Evolutionary conservation across 1,140 invertebrate species (phyloP).

Genomic region (Orius insidiosus): DNA sequence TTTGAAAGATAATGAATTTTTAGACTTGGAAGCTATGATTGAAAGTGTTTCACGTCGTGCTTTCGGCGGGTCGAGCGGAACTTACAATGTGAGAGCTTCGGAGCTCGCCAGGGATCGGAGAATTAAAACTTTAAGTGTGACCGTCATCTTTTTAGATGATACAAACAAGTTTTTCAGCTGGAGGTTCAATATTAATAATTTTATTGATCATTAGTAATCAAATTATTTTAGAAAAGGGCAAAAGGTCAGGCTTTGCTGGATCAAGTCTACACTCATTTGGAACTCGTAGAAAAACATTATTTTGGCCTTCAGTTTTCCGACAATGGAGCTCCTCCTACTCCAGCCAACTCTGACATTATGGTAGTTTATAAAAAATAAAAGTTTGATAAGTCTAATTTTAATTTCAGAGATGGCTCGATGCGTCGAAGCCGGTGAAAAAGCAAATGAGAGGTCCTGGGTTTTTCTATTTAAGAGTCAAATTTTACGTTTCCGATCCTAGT

Average conservation of each 20-base stretch:
- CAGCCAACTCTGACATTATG: slow-evolving; percentile 43
- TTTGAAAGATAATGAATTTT: neutral
- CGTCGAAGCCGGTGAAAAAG: slow-evolving; percentile 77
- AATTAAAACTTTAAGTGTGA: slow-evolving; percentile 69
- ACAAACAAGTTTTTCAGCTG: slow-evolving; percentile 85
- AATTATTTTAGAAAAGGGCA: slow-evolving; percentile 56
- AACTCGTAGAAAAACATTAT: slow-evolving; percentile 85
- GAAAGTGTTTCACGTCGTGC: slow-evolving; percentile 47
- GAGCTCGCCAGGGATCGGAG: slow-evolving; percentile 66
- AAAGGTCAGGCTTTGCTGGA: slow-evolving; percentile 79
- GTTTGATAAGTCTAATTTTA: neutral
- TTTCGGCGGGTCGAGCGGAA: slow-evolving; percentile 69
- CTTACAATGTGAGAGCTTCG: slow-evolving; percentile 81
- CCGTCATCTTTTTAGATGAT: slow-evolving; percentile 86
- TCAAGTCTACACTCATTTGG: slow-evolving; percentile 77
- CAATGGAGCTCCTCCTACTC: slow-evolving; percentile 35
- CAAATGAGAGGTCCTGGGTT: slow-evolving; percentile 45
- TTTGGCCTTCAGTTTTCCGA: slow-evolving; percentile 86
- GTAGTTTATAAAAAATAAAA: slow-evolving; percentile 27
- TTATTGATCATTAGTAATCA: neutral
- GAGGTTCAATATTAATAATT: slow-evolving; percentile 43
- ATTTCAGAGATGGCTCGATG: slow-evolving; percentile 78
- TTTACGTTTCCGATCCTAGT: slow-evolving; percentile 93
- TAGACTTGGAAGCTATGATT: slow-evolving; percentile 28
- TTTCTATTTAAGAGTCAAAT: slow-evolving; percentile 68